Percentiles rank a stretch among this genome's conserved stretches.
phyloP scores from a whole-genome alignment of 1,140 invertebrate genomes.

The Notospermus geniculatus region DNA sequence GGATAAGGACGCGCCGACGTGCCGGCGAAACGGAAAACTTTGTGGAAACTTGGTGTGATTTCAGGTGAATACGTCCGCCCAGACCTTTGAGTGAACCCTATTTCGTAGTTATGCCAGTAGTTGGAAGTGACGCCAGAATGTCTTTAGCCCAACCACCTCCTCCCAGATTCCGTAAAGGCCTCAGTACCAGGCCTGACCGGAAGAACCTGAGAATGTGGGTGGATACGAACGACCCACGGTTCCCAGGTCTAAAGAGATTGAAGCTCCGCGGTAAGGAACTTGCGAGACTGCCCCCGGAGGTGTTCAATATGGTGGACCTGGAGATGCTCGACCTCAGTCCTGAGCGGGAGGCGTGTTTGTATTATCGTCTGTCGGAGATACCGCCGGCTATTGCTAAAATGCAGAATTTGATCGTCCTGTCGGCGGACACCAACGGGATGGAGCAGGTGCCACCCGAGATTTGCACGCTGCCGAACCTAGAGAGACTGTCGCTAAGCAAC shows the following conservation, averaged over 20 bases:
- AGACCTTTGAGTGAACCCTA: too few relatives aligned
- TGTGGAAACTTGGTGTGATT: too few relatives aligned
- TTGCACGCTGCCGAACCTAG: slow-evolving; percentile 41
- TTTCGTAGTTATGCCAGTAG: too few relatives aligned
- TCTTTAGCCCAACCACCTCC: too few relatives aligned
- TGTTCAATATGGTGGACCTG: slow-evolving; percentile 49
- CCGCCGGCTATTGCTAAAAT: slow-evolving; percentile 47
- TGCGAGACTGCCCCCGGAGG: slow-evolving; percentile 32
- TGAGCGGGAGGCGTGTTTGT: slow-evolving; percentile 50
- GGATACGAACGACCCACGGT: slow-evolving; percentile 46
- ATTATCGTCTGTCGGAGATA: slow-evolving; percentile 42
- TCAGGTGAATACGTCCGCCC: too few relatives aligned
- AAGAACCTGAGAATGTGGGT: slow-evolving; percentile 31
- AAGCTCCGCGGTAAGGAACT: slow-evolving; percentile 49
- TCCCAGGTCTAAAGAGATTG: slow-evolving; percentile 48
- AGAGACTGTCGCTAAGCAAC: slow-evolving; percentile 53
- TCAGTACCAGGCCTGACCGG: too few relatives aligned
- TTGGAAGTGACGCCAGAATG: too few relatives aligned
- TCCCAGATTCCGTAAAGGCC: too few relatives aligned
- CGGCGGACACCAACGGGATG: slow-evolving; percentile 56
- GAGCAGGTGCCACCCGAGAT: slow-evolving; percentile 46
- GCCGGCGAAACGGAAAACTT: too few relatives aligned
- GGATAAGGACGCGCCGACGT: too few relatives aligned
- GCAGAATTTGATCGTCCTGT: slow-evolving; percentile 45
- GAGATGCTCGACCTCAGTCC: slow-evolving; percentile 56